Evolutionary conservation across 2,113 vertebrate genomes (phyloP).

Genomic region (Ibidorhyncha struthersii): DNA sequence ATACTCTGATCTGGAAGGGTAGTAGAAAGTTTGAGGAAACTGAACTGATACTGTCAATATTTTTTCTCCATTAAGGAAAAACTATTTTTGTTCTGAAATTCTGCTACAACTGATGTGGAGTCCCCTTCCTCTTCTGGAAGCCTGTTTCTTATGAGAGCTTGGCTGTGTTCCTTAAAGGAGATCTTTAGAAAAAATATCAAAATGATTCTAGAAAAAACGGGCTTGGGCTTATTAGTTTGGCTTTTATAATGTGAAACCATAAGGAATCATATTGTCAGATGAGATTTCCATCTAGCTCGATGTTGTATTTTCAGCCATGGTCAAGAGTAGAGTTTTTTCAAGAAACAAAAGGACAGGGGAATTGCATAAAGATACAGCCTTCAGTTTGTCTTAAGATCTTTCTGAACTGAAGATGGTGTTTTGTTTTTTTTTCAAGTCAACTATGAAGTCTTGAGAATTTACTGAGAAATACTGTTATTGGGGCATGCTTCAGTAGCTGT

Average conservation of each 20-base stretch:
- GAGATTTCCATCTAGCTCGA: neutral
- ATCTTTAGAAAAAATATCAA: too few relatives aligned
- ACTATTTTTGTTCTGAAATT: rapidly evolving
- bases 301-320: neutral
- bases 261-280: neutral
- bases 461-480: neutral
- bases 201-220: too few relatives aligned
- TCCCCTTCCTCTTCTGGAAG: neutral
- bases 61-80: neutral
- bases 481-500: neutral
- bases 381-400: neutral
- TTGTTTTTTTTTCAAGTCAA: neutral
- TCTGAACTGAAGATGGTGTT: neutral
- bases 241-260: neutral
- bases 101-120: neutral
- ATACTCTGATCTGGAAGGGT: neutral
- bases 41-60: rapidly evolving
- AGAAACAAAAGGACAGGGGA: neutral
- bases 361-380: neutral
- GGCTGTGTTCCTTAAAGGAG: neutral
- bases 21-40: neutral
- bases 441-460: neutral
- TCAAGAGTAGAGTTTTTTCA: neutral
- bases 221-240: too few relatives aligned
- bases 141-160: neutral